These are phyloP conservation scores for Pteropus rufus DNA, from an alignment of 2,797 vertebrate genomes.

Conservation along the genomic window DNA sequence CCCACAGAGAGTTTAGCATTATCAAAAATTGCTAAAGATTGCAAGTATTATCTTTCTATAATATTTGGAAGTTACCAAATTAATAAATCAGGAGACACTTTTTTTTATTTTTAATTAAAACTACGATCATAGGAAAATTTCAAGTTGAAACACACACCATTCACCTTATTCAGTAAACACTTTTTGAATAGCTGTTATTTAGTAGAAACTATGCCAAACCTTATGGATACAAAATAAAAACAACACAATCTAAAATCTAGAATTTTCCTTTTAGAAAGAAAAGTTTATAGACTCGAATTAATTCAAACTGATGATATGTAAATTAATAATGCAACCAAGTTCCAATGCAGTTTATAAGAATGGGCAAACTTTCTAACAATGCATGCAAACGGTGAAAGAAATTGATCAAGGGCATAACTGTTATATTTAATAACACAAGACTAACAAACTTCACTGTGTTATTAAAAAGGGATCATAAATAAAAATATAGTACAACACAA, in stretches of 20 bases:
- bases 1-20: background rate
- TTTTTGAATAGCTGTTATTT: background rate
- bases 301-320: background rate
- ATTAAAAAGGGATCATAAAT: slow-evolving; percentile 6
- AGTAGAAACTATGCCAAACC: background rate
- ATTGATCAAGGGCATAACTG: slow-evolving; percentile 13
- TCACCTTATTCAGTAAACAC: slow-evolving; percentile 14
- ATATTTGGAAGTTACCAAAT: background rate
- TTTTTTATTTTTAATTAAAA: slow-evolving; percentile 39
- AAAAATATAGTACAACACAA: background rate
- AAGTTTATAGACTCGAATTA: background rate
- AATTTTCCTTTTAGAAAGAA: slow-evolving; percentile 33
- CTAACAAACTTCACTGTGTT: background rate
- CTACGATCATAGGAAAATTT: background rate
- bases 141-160: background rate
- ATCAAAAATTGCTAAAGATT: background rate
- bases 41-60: background rate
- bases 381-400: slow-evolving; percentile 17
- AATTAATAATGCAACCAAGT: background rate
- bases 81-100: background rate
- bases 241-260: background rate
- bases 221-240: slow-evolving; percentile 39
- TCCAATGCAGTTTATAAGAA: background rate
- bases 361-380: background rate
- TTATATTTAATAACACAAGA: slow-evolving; percentile 17